Evolutionary conservation across 1,140 invertebrate genomes (phyloP).

Genomic region (Trachelipus rathkii): DNA sequence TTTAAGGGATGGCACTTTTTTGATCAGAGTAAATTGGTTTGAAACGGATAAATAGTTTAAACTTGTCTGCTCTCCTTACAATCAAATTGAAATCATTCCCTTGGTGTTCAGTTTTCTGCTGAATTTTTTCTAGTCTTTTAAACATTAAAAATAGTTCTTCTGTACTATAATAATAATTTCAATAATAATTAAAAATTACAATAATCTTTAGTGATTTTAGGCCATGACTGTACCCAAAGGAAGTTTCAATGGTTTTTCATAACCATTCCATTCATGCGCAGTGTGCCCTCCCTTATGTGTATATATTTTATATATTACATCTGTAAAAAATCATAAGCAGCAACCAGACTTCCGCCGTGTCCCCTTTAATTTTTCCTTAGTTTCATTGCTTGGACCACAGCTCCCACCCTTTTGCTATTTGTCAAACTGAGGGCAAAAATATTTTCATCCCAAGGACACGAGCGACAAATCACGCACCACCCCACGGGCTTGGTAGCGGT

Average conservation of each 20-base stretch:
- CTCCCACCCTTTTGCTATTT: neutral
- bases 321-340: neutral
- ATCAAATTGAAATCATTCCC: slow-evolving; percentile 1
- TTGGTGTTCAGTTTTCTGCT: neutral
- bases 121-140: too few species aligned
- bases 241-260: neutral
- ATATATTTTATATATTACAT: neutral
- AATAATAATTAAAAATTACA: neutral
- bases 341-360: neutral
- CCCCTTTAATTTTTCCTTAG: neutral
- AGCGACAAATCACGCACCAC: neutral
- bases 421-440: neutral
- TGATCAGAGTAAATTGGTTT: slow-evolving; percentile 30
- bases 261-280: slow-evolving; percentile 2
- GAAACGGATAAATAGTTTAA: neutral
- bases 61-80: slow-evolving; percentile 1
- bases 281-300: slow-evolving; percentile 1
- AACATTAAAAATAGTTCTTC: too few species aligned
- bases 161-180: too few species aligned
- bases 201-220: neutral
- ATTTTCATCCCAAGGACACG: neutral
- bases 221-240: neutral
- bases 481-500: neutral
- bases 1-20: slow-evolving; percentile 36
- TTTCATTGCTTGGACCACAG: neutral